Base-by-base conservation (phyloP, 2,888 invertebrate genomes). In the Chirona hameri region DNA sequence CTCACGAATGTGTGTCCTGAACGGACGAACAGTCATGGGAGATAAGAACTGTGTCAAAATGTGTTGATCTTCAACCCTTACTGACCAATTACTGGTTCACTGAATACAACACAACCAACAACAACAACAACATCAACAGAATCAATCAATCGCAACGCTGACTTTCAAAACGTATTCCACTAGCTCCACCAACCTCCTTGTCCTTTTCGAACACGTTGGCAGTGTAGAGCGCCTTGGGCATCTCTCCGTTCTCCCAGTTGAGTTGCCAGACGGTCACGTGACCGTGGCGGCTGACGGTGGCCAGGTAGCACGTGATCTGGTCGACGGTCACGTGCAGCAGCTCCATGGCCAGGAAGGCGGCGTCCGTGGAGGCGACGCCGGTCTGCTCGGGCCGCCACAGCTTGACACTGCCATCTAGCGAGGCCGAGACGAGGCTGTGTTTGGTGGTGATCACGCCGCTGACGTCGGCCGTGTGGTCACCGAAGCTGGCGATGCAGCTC, bases 321-420 rank as follows among this genome's bases (percentile, higher is more conserved):
- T 76, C 76, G 1, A 1, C 24, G 9, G 39, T 4, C 24, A 31
- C 10, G 18, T 39, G 9, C 24, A 76, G 24, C 21, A 21, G 46
- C 39, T 46, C 14, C 76, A 76, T 15, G 1, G 76, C 46, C 24
- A 76, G 46, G 10, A 76, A 10, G 21, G 24, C 76, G 2, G 39
- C 24, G n/a, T 46, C 39, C 1, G 24, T 24, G 21, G 39, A 46
- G 21, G 39, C 18, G 14, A 24, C 46, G 10, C 21, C 46, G 1
- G 24, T 46, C 24, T 76, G 39, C 76, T 76, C 76, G 27, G 46
- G 9, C 39, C 3, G 39, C 76, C 76, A 76, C 46, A 76, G 14
- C 46, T 46, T 39, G 24, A 46, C 76, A 31, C 76, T 76, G 76
- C 76, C 76, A 76, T 76, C 76, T 76, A 76, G 76, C 24, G 76